phyloP scores from a whole-genome alignment of 2,113 vertebrate species.

The Macrotus californicus region DNA sequence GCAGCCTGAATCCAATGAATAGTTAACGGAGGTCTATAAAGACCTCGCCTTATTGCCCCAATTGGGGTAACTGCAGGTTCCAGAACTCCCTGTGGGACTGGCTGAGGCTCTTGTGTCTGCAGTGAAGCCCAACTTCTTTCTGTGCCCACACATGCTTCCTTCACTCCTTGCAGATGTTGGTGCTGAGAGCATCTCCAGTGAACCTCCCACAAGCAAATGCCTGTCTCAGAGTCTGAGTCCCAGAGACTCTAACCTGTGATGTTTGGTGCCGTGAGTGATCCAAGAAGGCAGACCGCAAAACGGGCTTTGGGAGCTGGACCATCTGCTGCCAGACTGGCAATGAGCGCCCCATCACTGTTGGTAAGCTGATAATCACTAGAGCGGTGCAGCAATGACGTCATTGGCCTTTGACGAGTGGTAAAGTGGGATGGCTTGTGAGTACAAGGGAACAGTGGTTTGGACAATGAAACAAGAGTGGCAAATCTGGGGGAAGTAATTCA shows the following conservation, averaged over 20 bases:
- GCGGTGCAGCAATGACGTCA: background rate
- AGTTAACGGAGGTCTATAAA: background rate
- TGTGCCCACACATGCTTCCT: background rate
- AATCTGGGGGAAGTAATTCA: background rate
- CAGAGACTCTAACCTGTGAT: background rate
- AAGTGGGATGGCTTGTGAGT: background rate
- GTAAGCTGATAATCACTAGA: rapidly evolving
- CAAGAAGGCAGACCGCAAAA: background rate
- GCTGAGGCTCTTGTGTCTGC: background rate
- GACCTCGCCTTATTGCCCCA: background rate
- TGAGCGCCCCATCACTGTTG: background rate
- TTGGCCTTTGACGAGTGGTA: background rate
- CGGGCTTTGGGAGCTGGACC: background rate
- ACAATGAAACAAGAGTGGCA: background rate
- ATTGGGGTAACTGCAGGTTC: background rate
- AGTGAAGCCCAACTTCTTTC: background rate
- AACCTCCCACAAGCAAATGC: background rate
- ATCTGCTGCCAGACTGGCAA: background rate
- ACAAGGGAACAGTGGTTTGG: background rate
- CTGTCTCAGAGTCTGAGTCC: background rate
- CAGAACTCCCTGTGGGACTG: background rate
- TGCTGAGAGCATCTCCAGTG: no score
- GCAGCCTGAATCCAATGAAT: background rate
- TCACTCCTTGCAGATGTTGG: background rate
- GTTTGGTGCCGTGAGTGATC: background rate